A percentile compares a stretch with the other conserved stretches of the same genome.
Evolutionary conservation across 2,113 vertebrate genomes (phyloP).

Genomic region (Microcebus tavaratra): DNA sequence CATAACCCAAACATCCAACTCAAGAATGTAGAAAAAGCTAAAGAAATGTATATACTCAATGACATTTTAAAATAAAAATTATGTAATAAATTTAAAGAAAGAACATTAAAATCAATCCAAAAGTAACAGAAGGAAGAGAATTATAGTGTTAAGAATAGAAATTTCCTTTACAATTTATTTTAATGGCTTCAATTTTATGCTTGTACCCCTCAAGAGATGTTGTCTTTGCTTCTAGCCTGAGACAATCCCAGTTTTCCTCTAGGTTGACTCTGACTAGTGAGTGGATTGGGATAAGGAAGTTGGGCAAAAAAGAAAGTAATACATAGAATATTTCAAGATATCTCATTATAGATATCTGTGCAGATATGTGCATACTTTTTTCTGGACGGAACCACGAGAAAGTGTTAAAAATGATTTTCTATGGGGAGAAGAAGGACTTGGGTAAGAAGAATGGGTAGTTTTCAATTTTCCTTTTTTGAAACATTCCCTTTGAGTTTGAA

Average conservation of each 20-base stretch:
- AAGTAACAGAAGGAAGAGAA: not conserved
- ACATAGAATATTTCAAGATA: not conserved
- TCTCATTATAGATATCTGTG: not conserved
- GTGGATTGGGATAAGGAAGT: not conserved
- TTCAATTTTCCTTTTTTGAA: constrained; percentile 41
- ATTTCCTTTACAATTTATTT: not conserved
- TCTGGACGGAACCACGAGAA: not conserved
- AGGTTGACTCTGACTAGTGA: not conserved
- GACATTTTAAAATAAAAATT: too few species aligned
- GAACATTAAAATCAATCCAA: not conserved
- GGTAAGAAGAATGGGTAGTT: not conserved
- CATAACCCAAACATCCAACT: not conserved
- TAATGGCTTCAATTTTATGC: constrained; percentile 8
- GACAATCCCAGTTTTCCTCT: not conserved
- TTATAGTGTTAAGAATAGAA: not conserved
- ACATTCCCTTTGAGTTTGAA: not conserved
- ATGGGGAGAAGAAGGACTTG: not conserved
- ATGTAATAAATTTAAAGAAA: too few species aligned
- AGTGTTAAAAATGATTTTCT: constrained; percentile 11
- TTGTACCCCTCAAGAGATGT: not conserved
- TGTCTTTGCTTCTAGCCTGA: not conserved
- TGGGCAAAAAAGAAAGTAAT: not conserved
- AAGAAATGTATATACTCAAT: too few species aligned
- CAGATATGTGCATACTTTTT: not conserved
- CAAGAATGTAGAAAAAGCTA: constrained; percentile 2